Evolutionary conservation across 2,113 vertebrate genomes (phyloP).

Genomic region (Coryphaenoides rupestris): DNA sequence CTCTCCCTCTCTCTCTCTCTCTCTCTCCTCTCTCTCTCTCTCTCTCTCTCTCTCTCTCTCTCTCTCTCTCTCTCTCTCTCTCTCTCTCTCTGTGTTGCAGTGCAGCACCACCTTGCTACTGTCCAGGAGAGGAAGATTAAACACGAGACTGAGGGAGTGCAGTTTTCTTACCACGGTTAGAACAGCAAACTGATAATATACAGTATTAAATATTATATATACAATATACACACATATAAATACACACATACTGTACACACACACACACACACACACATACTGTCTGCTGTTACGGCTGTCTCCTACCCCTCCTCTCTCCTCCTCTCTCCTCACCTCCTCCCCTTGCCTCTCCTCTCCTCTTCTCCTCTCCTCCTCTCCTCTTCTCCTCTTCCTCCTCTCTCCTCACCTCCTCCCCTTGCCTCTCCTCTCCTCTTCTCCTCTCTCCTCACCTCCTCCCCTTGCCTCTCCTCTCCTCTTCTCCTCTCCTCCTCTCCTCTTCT

Average conservation of each 20-base stretch:
- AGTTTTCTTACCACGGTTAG: constrained; percentile 81
- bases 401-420: neutral
- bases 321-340: neutral
- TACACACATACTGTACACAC: constrained; percentile 65
- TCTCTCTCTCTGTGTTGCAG: constrained; percentile 71
- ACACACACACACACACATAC: constrained; percentile 40
- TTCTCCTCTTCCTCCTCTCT: constrained; percentile 20
- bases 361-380: neutral
- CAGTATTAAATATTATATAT: too few relatives aligned
- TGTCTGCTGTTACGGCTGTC: neutral
- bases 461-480: too few relatives aligned
- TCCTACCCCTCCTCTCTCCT: neutral
- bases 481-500: neutral
- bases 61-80: constrained; percentile 35
- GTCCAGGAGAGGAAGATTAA: constrained; percentile 81
- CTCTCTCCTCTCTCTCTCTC: constrained; percentile 29
- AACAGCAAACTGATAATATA: constrained; percentile 68
- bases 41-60: constrained; percentile 25
- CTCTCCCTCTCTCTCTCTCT: neutral
- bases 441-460: neutral
- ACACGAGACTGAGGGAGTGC: constrained; percentile 77
- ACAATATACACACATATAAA: too few relatives aligned
- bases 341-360: neutral
- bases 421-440: neutral
- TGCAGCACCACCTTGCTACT: constrained; percentile 79